Percentiles rank a stretch among this genome's conserved stretches.
Evolutionary conservation across 2,113 vertebrate genomes (phyloP).

Genomic region (Epinephelus fuscoguttatus): DNA sequence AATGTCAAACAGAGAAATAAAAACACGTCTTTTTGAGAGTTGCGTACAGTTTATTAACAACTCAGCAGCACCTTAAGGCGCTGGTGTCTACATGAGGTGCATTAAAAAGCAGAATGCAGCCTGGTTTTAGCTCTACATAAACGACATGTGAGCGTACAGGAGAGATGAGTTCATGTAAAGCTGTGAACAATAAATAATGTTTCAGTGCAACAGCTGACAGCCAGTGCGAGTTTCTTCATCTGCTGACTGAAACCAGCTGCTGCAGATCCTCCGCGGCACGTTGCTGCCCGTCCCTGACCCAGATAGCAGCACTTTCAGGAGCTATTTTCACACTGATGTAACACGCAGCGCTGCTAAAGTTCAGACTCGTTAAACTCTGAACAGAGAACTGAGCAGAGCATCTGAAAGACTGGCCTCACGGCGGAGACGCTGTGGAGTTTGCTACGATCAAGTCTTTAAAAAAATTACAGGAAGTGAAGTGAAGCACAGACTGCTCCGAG

Average conservation of each 20-base stretch:
- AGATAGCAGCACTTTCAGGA: conserved; percentile 14
- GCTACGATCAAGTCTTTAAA: no score
- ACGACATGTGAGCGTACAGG: background rate
- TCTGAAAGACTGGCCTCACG: background rate
- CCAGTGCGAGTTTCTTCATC: conserved; percentile 4
- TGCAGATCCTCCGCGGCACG: conserved; percentile 22
- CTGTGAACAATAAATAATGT: conserved; percentile 16
- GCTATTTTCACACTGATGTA: conserved; percentile 27
- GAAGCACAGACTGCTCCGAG: background rate
- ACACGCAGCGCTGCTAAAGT: conserved; percentile 1
- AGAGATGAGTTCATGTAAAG: conserved; percentile 9
- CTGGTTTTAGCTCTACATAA: background rate
- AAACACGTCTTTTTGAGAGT: no score
- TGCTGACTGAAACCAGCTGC: conserved; percentile 44
- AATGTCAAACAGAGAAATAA: no score
- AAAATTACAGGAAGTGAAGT: background rate
- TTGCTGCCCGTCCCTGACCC: conserved; percentile 33
- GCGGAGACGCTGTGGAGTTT: background rate
- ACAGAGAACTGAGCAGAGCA: background rate
- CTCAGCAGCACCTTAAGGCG: no score
- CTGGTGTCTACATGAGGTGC: no score
- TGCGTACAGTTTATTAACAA: no score
- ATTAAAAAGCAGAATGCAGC: background rate
- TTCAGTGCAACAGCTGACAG: conserved; percentile 28
- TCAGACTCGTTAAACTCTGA: conserved; percentile 17